These are phyloP conservation scores for Pseudomyrmex cubaensis DNA, from an alignment of 1,140 invertebrate genomes.

Conservation along the genomic window DNA sequence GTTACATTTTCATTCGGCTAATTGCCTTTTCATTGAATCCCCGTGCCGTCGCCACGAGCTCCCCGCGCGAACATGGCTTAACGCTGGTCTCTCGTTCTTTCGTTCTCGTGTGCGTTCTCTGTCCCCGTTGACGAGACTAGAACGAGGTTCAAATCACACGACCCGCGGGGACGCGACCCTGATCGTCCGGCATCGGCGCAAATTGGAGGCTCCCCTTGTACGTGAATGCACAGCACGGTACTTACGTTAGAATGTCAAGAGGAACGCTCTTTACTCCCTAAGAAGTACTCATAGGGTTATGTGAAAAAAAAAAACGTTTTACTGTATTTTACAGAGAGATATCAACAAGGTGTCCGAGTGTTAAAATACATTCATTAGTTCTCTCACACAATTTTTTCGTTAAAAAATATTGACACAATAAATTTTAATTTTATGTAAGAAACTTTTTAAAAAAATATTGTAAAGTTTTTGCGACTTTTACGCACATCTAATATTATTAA, in stretches of 20 bases:
- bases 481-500: not conserved
- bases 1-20: constrained; percentile 85
- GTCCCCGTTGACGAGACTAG: constrained; percentile 7
- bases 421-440: no score
- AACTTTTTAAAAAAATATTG: no score
- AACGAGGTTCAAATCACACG: constrained; percentile 68
- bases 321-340: not conserved
- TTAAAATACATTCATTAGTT: not conserved
- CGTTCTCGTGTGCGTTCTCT: constrained; percentile 10
- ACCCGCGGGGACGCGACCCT: constrained; percentile 50
- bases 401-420: no score
- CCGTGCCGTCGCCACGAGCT: constrained; percentile 29
- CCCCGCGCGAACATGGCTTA: constrained; percentile 38
- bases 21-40: constrained; percentile 81
- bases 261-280: constrained; percentile 31
- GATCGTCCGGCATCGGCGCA: constrained; percentile 62
- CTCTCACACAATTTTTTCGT: not conserved
- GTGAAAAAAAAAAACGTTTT: constrained; percentile 26
- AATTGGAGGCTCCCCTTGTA: constrained; percentile 65
- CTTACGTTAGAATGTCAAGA: constrained; percentile 41
- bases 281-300: constrained; percentile 32
- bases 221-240: constrained; percentile 3
- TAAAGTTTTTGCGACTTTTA: not conserved
- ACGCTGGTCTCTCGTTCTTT: constrained; percentile 16
- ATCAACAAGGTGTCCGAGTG: not conserved